Evolutionary conservation across 2,888 invertebrate genomes (phyloP).

Genomic region (Pteria penguin): DNA sequence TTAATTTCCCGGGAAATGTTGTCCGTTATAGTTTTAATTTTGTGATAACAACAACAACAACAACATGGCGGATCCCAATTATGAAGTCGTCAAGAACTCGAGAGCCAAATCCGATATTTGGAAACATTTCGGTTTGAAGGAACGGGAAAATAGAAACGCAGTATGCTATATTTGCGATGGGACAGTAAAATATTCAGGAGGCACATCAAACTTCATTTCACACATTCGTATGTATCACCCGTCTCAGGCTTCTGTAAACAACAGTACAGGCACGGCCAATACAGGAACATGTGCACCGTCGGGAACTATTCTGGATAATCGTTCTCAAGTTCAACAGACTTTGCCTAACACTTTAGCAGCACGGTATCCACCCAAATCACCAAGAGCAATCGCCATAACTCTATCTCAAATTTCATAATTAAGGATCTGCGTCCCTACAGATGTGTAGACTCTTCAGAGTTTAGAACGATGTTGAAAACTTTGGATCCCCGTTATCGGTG

Average conservation of each 20-base stretch:
- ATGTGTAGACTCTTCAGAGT: neutral
- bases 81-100: neutral
- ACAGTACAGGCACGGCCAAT: neutral
- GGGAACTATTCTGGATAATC: too few species aligned
- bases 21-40: too few species aligned
- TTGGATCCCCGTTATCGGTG: constrained; percentile 6
- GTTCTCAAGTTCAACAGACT: neutral
- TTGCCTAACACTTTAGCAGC: neutral
- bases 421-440: neutral
- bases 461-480: neutral
- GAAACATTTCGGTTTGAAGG: neutral
- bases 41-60: too few species aligned
- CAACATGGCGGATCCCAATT: too few species aligned
- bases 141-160: neutral
- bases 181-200: neutral
- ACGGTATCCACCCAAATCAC: neutral
- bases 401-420: neutral
- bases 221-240: neutral
- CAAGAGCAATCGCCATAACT: neutral
- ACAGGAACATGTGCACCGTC: too few species aligned
- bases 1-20: too few species aligned
- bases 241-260: neutral
- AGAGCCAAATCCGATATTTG: neutral
- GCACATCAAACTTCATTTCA: neutral
- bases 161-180: neutral